Base-by-base conservation (phyloP, 2,888 invertebrate species). In the Cosmia pyralina region DNA sequence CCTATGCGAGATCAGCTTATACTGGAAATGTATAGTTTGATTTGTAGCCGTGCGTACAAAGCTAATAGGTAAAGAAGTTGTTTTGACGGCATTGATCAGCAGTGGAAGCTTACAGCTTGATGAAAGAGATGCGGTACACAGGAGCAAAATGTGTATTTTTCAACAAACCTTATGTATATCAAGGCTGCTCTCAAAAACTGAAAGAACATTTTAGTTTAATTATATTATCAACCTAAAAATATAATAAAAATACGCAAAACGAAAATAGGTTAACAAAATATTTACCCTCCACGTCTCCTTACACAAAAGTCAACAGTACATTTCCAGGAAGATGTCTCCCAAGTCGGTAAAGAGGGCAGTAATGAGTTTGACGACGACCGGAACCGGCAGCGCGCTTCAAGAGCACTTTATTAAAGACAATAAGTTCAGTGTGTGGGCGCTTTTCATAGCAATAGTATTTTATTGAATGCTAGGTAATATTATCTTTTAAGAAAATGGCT, bases 291-390 rank as follows among this genome's bases (percentile, higher is more conserved):
- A 46, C 53, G 50, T 19, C 7, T 34, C 15, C 19, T 28, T 6
- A 46, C 72, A 57, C n/a, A 72, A 67, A 68, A 57, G 19, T 52
- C 28, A 48, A 52, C 73, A 46, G 44, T 73, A 77, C 19, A 70
- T 75, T 64, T 75, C 15, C 53, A 44, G 28, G 22, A 67, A 77
- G 78, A 68, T 64, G 74, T 70, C 62, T 68, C 69, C 62, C 13
- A 80, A 75, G 70, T 67, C 69, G 70, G 64, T 72, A 75, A 75
- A 84, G 81, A 80, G 82, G 77, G 67, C 83, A 82, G 77, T 88
- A 88, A 88, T 86, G 82, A 86, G 83, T 86, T 86, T 85, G 79
- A 82, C 78, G 67, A 75, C 72, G 52, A 52, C 59, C 74, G 67
- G 77, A 79, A 75, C 69, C 63, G 75, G 77, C 83, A 69, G 41